Base-by-base conservation (phyloP, 2,113 vertebrate genomes). In the Ornithorhynchus anatinus region DNA sequence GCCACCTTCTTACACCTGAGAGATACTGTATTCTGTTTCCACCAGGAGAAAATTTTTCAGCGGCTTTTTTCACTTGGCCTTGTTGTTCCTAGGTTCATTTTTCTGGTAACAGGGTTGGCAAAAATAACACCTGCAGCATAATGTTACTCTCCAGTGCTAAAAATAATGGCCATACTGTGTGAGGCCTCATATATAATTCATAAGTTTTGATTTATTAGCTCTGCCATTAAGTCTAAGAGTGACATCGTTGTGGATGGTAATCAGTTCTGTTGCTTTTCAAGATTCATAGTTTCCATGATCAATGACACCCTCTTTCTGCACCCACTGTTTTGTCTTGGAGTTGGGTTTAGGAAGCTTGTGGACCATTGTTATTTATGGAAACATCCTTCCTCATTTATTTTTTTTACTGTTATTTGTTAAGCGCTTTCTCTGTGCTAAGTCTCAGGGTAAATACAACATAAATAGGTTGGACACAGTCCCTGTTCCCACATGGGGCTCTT, bases 141-240 rank as follows among this genome's bases (percentile, higher is more conserved):
- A 9, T 59, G 8, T 38, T 79, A 71, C 65, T 59, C 23, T 52
- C 45, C 31, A 16, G 8, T 62, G 45, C 63, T 60, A 80, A 80
- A 61, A 90, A 77, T 74, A 88, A 77, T 74, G 22, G 19, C 63
- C 53, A 71, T 25, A 4, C 61, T 78, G 70, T 58, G 69, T 71
- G 50, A 84, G 65, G 84, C 61, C 64, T 81, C 20, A 50, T 87
- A 64, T 66, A 59, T 71, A 80, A 85, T 82, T 89, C 72, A 86
- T 22, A 25, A 37, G 42, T 57, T 80, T 73, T 78, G 60, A 78
- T 76, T 73, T 82, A 87, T 69, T 84, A 88, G 87, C 77, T 44
- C 60, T 64, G 62, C 74, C 79, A 79, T 84, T 87, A 86, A 89
- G 73, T 60, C 45, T 40, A 78, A 75, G 60, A 75, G 76, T 72